These are phyloP conservation scores for Tyto alba DNA, from an alignment of 2,113 vertebrate genomes.

Conservation along the genomic window DNA sequence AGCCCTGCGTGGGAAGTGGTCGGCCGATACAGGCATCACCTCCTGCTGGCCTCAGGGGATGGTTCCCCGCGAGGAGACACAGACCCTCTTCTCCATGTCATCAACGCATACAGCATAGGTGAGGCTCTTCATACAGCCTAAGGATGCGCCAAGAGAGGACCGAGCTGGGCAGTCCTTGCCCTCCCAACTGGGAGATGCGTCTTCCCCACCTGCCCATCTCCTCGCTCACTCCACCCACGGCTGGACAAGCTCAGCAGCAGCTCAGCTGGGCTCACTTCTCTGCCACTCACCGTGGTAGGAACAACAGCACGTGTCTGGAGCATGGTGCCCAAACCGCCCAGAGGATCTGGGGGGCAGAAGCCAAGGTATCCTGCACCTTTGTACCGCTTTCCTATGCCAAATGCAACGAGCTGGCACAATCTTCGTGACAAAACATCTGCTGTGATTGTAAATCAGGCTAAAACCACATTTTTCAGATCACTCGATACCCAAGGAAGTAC, in stretches of 20 bases:
- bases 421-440: neutral
- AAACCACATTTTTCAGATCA: neutral
- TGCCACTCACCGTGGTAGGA: fast-evolving
- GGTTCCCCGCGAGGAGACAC: neutral
- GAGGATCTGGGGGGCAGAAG: neutral
- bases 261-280: neutral
- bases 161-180: neutral
- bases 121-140: neutral
- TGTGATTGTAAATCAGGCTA: neutral
- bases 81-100: neutral
- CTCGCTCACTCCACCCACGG: fast-evolving
- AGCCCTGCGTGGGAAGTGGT: neutral
- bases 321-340: neutral
- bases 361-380: neutral
- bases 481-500: neutral
- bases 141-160: neutral
- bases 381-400: neutral
- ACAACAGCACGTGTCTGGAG: neutral
- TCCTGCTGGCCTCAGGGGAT: neutral
- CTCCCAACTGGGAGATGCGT: neutral
- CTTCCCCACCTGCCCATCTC: neutral
- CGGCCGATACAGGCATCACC: neutral
- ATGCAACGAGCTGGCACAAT: neutral
- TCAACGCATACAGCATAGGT: too few species aligned
- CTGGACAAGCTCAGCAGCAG: neutral